These are phyloP conservation scores for Ophion obscuratus DNA, from an alignment of 2,888 invertebrate species.

Conservation along the genomic window DNA sequence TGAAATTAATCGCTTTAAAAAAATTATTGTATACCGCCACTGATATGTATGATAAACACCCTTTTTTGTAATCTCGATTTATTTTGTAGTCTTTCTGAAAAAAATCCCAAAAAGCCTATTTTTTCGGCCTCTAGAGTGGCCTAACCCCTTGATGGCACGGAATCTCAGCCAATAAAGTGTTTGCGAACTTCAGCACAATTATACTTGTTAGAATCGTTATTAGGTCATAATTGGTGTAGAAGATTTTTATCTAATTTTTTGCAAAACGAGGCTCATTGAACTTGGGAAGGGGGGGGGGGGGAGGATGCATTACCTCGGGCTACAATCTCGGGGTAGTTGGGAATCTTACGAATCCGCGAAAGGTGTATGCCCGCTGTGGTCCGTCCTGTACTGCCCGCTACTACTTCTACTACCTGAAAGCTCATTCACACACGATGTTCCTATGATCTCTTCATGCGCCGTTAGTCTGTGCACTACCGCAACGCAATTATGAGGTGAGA, in stretches of 20 bases:
- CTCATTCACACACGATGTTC: constrained; percentile 1
- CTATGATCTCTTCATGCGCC: constrained; percentile 29
- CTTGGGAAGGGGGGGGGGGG: too few relatives aligned
- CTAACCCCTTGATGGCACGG: too few relatives aligned
- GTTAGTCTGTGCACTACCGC: constrained; percentile 6
- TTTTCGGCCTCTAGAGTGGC: too few relatives aligned
- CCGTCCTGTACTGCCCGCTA: not conserved
- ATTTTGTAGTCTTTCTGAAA: too few relatives aligned
- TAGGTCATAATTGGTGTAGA: too few relatives aligned
- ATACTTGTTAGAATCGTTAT: too few relatives aligned
- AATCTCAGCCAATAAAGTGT: not conserved
- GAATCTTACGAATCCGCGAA: constrained; percentile 24
- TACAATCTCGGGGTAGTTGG: not conserved
- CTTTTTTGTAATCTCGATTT: too few relatives aligned
- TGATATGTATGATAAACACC: too few relatives aligned
- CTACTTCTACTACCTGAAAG: not conserved
- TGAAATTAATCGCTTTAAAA: too few relatives aligned
- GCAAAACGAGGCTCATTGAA: not conserved
- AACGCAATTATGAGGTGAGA: constrained; percentile 51
- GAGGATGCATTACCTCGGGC: not conserved
- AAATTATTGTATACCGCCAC: too few relatives aligned
- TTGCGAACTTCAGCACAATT: not conserved
- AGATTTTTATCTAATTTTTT: not conserved
- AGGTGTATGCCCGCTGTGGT: constrained; percentile 19
- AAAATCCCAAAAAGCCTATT: too few relatives aligned